These are phyloP conservation scores for Zaprionus lachaisei DNA, from an alignment of 1,140 invertebrate species.

Conservation along the genomic window DNA sequence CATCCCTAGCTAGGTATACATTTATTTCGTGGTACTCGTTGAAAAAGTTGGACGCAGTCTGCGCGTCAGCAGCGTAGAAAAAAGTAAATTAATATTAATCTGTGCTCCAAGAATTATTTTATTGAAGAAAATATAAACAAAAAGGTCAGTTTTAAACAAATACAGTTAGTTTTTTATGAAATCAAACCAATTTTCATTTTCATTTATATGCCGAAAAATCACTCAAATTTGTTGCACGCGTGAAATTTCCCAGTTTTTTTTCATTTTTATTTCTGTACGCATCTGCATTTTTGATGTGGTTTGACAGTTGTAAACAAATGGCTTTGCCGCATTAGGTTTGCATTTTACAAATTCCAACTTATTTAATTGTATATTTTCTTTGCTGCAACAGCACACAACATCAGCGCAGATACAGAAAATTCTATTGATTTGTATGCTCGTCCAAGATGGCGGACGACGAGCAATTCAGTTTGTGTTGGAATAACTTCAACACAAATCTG, in stretches of 20 bases:
- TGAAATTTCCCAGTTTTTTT: slow-evolving; percentile 77
- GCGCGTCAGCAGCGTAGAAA: slow-evolving; percentile 33
- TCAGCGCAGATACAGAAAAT: slow-evolving; percentile 74
- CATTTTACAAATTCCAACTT: slow-evolving; percentile 12
- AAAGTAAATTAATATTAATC: slow-evolving; percentile 32
- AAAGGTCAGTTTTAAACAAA: slow-evolving; percentile 49
- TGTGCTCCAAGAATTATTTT: slow-evolving; percentile 42
- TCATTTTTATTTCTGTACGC: slow-evolving; percentile 48
- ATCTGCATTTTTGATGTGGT: slow-evolving; percentile 44
- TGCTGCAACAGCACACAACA: slow-evolving; percentile 37
- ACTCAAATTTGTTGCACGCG: slow-evolving; percentile 13
- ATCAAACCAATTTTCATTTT: background rate
- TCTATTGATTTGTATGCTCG: slow-evolving; percentile 72
- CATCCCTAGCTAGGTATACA: slow-evolving; percentile 44
- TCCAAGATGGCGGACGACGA: slow-evolving; percentile 89
- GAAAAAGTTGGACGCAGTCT: slow-evolving; percentile 52
- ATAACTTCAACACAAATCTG: slow-evolving; percentile 91
- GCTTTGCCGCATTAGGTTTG: slow-evolving; percentile 8
- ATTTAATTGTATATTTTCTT: slow-evolving; percentile 27
- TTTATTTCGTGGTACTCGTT: slow-evolving; percentile 45
- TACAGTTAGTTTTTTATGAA: background rate
- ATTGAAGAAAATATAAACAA: slow-evolving; percentile 26
- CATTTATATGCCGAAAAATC: background rate
- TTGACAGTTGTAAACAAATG: slow-evolving; percentile 64
- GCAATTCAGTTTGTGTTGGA: slow-evolving; percentile 91